These are phyloP conservation scores for Diuraphis noxia DNA, from an alignment of 1,140 invertebrate genomes.

Conservation along the genomic window DNA sequence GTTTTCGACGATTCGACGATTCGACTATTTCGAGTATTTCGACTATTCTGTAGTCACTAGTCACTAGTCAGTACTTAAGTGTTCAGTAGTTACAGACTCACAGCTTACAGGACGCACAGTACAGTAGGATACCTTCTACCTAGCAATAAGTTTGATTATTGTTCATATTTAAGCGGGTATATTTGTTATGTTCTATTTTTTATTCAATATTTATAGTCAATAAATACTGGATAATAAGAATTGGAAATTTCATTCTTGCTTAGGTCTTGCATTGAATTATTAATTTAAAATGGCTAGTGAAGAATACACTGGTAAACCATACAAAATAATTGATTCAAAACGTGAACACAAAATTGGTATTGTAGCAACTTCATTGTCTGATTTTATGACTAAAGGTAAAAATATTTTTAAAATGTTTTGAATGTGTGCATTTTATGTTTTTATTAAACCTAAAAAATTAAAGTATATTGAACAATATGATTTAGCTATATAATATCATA, in stretches of 20 bases:
- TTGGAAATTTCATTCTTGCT: background rate
- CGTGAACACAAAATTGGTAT: conserved; percentile 79
- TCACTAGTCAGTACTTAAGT: too few species aligned
- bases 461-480: background rate
- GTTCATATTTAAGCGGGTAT: too few species aligned
- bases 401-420: background rate
- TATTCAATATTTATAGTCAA: background rate
- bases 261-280: background rate
- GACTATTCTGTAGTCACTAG: too few species aligned
- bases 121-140: too few species aligned
- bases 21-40: too few species aligned
- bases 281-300: conserved; percentile 24
- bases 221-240: background rate
- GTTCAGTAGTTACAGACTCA: too few species aligned
- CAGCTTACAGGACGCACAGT: too few species aligned
- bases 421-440: background rate
- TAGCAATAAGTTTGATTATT: too few species aligned
- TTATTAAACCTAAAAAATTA: background rate
- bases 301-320: conserved; percentile 60
- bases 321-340: conserved; percentile 71
- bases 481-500: background rate
- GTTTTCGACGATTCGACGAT: too few species aligned
- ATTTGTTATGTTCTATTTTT: background rate
- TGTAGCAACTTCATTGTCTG: conserved; percentile 74
- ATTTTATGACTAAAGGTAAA: conserved; percentile 69